Base-by-base conservation (phyloP, 2,888 invertebrate species). In the Parnassius smintheus region DNA sequence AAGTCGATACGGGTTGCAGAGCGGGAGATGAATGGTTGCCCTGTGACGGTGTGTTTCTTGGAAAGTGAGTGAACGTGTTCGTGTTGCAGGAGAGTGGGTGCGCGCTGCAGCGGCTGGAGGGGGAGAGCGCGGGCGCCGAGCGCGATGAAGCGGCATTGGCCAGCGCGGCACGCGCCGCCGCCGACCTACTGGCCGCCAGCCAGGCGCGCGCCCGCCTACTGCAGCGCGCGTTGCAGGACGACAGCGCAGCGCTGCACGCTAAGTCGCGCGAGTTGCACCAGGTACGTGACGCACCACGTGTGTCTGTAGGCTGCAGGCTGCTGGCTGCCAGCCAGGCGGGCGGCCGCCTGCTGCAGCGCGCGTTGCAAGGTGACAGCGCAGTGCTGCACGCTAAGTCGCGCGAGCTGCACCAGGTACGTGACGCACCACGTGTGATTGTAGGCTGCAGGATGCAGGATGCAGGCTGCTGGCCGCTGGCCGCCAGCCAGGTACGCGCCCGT, bases 61-160 rank as follows among this genome's bases (percentile, higher is more conserved):
- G 18, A 18, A 18, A 18, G 18, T 18, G 18, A 18, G 18, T 18
- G 18, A 18, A 18, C 18, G 18, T 18, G 18, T 18, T 18, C 18
- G 10, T 51, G 41, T 56, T 70, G n/a, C 72, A 96, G 94, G 95
- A 95, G 75, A 92, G 92, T 67, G 95, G 95, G 53, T 94, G 93
- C 25, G 90, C 91, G 46, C 87, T 98, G 12, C 88, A 93, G 61
- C 81, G 90, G 54, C 75, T 97, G 4, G 96, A 97, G 75, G 80
- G 93, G 41, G 95, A 96, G 78, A 94, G 94, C 69, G 78, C 84
- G 0, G 96, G 97, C 74, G 95, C 95, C 86, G 92, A 59, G 94
- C 95, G 11, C 92, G 49, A 93, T 0, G 93, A 94, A 8, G 93
- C 94, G 12, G 93, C 57, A 2, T 81, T 81, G 1, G 77, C 76